A percentile compares a stretch with the other conserved stretches of the same genome.
Evolutionary conservation across 1,140 invertebrate genomes (phyloP).

Genomic region (Drosophila virilis): DNA sequence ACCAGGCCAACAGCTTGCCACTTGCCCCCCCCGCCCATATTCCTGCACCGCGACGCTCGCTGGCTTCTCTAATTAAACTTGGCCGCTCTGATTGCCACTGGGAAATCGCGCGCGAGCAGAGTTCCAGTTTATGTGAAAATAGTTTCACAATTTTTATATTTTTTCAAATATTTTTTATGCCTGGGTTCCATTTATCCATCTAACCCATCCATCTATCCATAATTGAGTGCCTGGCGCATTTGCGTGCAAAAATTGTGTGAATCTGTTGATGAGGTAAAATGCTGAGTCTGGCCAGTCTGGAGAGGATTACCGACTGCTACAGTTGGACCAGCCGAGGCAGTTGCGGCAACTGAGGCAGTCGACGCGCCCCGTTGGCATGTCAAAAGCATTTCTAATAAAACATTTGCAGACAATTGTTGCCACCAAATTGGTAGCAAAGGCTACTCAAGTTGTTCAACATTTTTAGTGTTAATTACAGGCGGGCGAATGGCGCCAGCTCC

Average conservation of each 20-base stretch:
- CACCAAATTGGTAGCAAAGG: conserved; percentile 27
- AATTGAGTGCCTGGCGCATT: conserved; percentile 59
- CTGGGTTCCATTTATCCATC: conserved; percentile 8
- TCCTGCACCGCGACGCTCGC: background rate
- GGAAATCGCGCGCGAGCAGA: conserved; percentile 64
- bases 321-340: conserved; percentile 9
- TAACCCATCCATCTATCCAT: conserved; percentile 24
- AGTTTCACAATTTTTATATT: conserved; percentile 72
- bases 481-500: conserved; percentile 58
- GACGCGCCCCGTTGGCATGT: conserved; percentile 54
- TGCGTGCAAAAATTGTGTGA: conserved; percentile 80
- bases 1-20: conserved; percentile 15
- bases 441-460: conserved; percentile 36
- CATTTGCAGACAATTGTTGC: conserved; percentile 71
- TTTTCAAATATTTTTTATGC: conserved; percentile 49
- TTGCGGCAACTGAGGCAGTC: conserved; percentile 10
- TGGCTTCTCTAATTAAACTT: conserved; percentile 73
- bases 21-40: conserved; percentile 1
- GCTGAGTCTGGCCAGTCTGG: conserved; percentile 3
- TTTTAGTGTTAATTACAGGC: conserved; percentile 72
- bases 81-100: conserved; percentile 74
- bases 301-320: conserved; percentile 16
- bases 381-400: conserved; percentile 72
- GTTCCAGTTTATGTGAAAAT: conserved; percentile 74
- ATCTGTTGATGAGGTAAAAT: conserved; percentile 66